Conservation (phyloP, 2,113 vertebrate genomes). For the Alligator sinensis region DNA sequence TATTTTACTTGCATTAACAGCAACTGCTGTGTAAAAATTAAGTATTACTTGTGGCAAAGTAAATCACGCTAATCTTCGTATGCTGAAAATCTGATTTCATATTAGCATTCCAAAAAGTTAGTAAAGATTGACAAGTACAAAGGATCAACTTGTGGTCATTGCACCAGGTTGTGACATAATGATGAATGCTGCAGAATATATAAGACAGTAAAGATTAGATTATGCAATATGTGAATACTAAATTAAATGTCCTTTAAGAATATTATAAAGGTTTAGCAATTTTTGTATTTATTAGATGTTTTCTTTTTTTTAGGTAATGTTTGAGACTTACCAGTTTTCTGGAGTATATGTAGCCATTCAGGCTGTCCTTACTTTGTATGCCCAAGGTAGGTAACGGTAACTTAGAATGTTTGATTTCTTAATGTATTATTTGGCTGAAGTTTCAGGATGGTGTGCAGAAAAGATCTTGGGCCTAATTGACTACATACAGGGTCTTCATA, state of each 20-base stretch:
- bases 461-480: neutral
- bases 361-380: conserved; percentile 96
- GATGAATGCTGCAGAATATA: neutral
- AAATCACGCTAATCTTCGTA: neutral
- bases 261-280: too few species aligned
- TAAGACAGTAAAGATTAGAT: neutral
- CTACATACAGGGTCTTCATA: too few species aligned
- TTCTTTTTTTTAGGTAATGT: conserved; percentile 91
- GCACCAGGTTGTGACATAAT: neutral
- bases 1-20: neutral
- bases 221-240: neutral
- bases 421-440: neutral
- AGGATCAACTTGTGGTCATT: neutral
- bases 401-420: neutral
- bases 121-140: neutral
- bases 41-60: neutral
- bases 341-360: conserved; percentile 98
- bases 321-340: conserved; percentile 97
- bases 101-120: neutral
- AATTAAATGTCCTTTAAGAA: neutral
- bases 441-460: neutral
- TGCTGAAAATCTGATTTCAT: neutral
- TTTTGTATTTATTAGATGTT: neutral
- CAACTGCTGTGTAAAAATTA: neutral
- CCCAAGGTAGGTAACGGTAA: conserved; percentile 89